Percentiles rank a stretch among this genome's conserved stretches.
These are phyloP conservation scores for Pyrgilauda ruficollis DNA, from an alignment of 2,113 vertebrate genomes.

Conservation along the genomic window DNA sequence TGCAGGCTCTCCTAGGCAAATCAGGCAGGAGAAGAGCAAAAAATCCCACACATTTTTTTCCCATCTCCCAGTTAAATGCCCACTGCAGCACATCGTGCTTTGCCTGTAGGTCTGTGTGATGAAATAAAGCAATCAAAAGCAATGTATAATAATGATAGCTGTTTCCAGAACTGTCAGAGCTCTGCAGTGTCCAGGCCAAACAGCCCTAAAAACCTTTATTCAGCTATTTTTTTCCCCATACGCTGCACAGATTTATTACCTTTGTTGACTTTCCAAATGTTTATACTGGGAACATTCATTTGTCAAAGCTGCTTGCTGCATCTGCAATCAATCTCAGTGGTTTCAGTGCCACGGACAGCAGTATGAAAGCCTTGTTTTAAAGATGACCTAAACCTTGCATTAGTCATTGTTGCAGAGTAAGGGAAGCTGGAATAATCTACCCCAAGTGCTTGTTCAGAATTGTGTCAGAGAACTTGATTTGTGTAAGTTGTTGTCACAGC, in stretches of 20 bases:
- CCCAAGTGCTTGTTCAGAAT: background rate
- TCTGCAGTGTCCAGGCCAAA: background rate
- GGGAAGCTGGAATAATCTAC: background rate
- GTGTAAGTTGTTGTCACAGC: background rate
- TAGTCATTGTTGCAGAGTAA: background rate
- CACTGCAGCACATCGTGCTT: conserved; percentile 8
- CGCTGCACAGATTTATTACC: conserved; percentile 30
- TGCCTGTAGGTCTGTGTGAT: background rate
- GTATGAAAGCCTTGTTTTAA: background rate
- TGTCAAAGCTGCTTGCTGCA: conserved; percentile 38
- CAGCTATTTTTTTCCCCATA: conserved; percentile 11
- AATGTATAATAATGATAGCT: conserved; percentile 12
- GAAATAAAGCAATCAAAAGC: conserved; percentile 30
- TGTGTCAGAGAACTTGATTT: background rate
- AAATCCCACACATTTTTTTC: background rate
- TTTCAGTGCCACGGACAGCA: background rate
- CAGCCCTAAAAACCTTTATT: conserved; percentile 20
- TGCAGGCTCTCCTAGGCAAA: background rate
- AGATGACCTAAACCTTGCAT: conserved; percentile 8
- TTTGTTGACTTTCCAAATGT: conserved; percentile 54
- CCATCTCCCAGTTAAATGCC: background rate
- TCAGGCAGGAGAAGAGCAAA: background rate
- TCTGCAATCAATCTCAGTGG: conserved; percentile 20
- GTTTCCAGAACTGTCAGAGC: background rate
- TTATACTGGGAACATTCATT: conserved; percentile 49